Conservation (phyloP, 1,140 invertebrate genomes). For the Drosophila grimshawi region DNA sequence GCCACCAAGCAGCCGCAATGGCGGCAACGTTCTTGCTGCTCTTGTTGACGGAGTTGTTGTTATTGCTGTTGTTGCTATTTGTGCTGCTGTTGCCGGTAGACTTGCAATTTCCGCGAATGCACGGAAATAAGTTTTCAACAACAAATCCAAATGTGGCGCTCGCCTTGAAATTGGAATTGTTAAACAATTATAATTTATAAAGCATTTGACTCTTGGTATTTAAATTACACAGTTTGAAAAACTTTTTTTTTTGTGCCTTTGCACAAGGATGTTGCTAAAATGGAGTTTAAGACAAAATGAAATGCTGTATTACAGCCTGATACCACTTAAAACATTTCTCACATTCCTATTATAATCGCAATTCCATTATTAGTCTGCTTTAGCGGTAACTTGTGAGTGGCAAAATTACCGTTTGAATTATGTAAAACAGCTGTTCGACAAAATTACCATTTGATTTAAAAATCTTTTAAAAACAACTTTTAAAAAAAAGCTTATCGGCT, state of each 20-base stretch:
- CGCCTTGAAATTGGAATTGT: not conserved
- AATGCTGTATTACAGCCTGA: too few relatives aligned
- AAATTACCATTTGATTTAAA: too few relatives aligned
- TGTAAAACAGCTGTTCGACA: too few relatives aligned
- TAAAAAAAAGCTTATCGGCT: too few relatives aligned
- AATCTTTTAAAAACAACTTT: too few relatives aligned
- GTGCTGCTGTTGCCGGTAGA: not conserved
- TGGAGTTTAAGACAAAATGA: too few relatives aligned
- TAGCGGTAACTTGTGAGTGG: too few relatives aligned
- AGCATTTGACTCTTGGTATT: not conserved
- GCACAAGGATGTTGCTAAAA: too few relatives aligned
- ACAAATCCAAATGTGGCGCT: not conserved
- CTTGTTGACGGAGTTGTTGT: slow-evolving; percentile 28
- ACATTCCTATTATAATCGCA: too few relatives aligned
- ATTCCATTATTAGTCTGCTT: too few relatives aligned
- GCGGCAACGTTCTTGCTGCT: slow-evolving; percentile 40
- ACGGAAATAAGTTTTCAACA: not conserved
- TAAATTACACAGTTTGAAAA: not conserved
- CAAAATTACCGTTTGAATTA: too few relatives aligned
- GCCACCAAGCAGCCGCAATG: slow-evolving; percentile 63
- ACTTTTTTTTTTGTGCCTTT: not conserved
- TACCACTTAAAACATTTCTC: too few relatives aligned
- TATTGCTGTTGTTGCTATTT: slow-evolving; percentile 12
- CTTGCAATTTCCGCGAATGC: not conserved
- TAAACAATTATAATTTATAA: not conserved